These are phyloP conservation scores for Microcebus murinus DNA, from an alignment of 2,113 vertebrate species.

Conservation along the genomic window DNA sequence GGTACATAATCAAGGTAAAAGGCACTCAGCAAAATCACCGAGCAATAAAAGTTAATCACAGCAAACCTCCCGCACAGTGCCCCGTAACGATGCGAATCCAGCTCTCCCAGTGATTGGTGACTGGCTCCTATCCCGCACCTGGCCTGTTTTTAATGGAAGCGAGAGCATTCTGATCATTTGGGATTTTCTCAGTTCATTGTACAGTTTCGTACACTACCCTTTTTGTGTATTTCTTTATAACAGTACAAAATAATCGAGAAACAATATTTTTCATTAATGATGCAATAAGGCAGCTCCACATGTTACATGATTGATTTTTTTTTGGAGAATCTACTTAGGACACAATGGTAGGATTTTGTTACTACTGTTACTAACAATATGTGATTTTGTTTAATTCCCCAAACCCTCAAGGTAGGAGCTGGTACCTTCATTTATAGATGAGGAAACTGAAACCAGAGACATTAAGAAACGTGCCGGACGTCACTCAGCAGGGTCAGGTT, in stretches of 20 bases:
- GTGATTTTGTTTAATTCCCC: neutral
- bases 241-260: neutral
- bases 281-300: neutral
- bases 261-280: neutral
- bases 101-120: neutral
- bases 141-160: neutral
- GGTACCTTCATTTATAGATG: neutral
- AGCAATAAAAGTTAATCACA: neutral
- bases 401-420: neutral
- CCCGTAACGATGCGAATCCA: neutral
- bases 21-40: neutral
- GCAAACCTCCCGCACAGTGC: fast-evolving
- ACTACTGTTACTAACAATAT: neutral
- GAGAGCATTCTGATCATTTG: neutral
- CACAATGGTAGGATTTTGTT: neutral
- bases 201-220: neutral
- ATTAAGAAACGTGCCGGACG: neutral
- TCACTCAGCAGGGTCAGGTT: neutral
- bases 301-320: neutral
- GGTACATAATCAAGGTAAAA: neutral
- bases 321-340: neutral
- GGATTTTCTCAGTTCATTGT: neutral
- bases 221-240: neutral
- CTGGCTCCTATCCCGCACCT: neutral
- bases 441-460: neutral